Evolutionary conservation across 2,888 invertebrate species (phyloP), one percentile per base, ranked within the genome.

Genomic region (Gryllus longicercus): DNA sequence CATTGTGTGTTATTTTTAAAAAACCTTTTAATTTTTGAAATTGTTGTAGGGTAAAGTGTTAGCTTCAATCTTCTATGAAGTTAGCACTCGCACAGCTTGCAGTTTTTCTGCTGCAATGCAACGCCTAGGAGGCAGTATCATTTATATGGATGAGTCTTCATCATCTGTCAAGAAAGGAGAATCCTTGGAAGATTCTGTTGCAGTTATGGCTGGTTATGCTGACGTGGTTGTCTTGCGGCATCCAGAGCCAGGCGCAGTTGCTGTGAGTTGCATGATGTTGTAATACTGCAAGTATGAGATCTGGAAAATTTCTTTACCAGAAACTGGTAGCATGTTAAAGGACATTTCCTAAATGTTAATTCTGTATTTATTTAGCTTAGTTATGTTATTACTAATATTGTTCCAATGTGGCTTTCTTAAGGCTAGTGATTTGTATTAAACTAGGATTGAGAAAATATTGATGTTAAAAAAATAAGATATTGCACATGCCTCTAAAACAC

Each of bases 91-190:
- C 82, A 99, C 99, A 0, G 94, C 94, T 84, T 96, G 96, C 86
- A 99, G 98, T 86, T 99, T 99, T 88, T 91, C 96, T 0, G 96
- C 96, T 0, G 99, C 99, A 0, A 98, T 99, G 97, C 95, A 96
- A 86, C 90, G 98, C 82, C 91, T 99, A 10, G 99, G 99, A 11
- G 99, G 99, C 0, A 91, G 92, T 49, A 97, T 99, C 1, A 93
- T 98, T 84, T 92, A 94, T 85, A 95, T 98, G 88, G 95, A 98
- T 85, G 94, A 95, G 84, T 91, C 92, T 0, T 94, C 93, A 82
- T 98, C 98, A 0, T 99, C 99, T 0, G 96, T 95, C 21, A 94
- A 96, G 86, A 99, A 99, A 88, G 99, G 99, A 21, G 99, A 99
- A 89, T 93, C 95, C 2, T 89, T 99, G 74, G 96, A 97, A 89